Conservation (phyloP, 2,888 invertebrate genomes). For the Pseudoips prasinana region DNA sequence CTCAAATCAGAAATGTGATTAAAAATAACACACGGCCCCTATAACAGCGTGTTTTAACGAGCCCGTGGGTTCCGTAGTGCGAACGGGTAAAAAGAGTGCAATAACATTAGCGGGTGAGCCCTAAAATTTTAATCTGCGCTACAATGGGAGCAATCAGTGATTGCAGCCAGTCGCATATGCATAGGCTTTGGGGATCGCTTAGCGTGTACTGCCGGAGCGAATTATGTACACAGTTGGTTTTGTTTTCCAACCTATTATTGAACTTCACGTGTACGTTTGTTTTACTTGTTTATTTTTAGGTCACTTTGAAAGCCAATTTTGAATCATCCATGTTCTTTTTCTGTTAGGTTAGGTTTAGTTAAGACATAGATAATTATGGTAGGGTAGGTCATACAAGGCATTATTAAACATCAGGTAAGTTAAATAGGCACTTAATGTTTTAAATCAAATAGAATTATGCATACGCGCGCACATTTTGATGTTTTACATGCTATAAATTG, state of each 20-base stretch:
- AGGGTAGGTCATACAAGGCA: too few species aligned
- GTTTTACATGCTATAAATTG: too few species aligned
- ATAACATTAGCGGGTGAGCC: slow-evolving; percentile 81
- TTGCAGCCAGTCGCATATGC: slow-evolving; percentile 77
- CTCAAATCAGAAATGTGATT: slow-evolving; percentile 62
- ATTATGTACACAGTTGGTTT: slow-evolving; percentile 3
- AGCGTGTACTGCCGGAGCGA: slow-evolving; percentile 52
- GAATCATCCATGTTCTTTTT: too few species aligned
- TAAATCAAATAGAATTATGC: too few species aligned
- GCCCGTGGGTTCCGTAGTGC: slow-evolving; percentile 48
- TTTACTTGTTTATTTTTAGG: too few species aligned
- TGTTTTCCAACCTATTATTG: neutral
- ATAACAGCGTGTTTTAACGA: slow-evolving; percentile 61
- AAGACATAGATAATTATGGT: too few species aligned
- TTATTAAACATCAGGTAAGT: too few species aligned
- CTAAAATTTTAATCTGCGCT: slow-evolving; percentile 80
- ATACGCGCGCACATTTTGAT: too few species aligned
- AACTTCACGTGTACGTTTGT: too few species aligned
- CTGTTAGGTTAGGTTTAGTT: too few species aligned
- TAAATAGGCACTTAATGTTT: too few species aligned
- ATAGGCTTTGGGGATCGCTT: slow-evolving; percentile 80
- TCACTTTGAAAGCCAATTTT: too few species aligned
- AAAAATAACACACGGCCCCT: slow-evolving; percentile 70
- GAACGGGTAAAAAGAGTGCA: slow-evolving; percentile 61
- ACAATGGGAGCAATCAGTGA: slow-evolving; percentile 78